Evolutionary conservation across 2,113 vertebrate genomes (phyloP), one percentile per base, ranked within the genome.

Genomic region (Colistium nudipinnis): DNA sequence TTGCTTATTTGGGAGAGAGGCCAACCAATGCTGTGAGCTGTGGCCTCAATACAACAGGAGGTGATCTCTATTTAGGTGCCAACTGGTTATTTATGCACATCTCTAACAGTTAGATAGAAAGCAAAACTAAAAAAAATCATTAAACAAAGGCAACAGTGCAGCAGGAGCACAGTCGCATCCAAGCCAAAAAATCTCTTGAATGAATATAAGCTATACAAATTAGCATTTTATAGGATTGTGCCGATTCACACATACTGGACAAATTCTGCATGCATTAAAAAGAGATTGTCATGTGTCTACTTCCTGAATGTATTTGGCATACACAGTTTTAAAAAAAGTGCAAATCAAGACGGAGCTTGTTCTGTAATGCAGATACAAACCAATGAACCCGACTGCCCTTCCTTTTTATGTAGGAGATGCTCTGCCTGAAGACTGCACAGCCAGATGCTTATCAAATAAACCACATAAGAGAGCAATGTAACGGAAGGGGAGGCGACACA

Each of bases 61-160:
- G 57, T 78, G 68, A 81, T 70, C 45, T 78, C 66, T 70, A 61
- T 83, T 83, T 80, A 82, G 54, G 67, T 35, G 31, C 59, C 62
- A 27, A 69, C 77, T 80, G 74, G 59, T 70, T 80, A 49, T 78
- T 54, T 73, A 77, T 85, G 84, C 70, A 87, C 70, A 80, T 81
- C 60, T 57, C 51, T 57, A 81, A 78, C 67, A 82, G 49, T 56
- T 49, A 64, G 45, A 79, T 80, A 66, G 54, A 78, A 78, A 74
- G 53, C 73, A 17, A 2, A 22, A 20, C 1, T 4, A 17, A 19
- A 62, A 54, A 61, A 66, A 79, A 70, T 62, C 31, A 83, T 78
- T 78, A 86, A 81, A 84, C 64, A 78, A 74, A 68, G 20, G 62
- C 48, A 67, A 68, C 54, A 55, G 53, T 70, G 72, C 75, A 61